Evolutionary conservation across 2,113 vertebrate genomes (phyloP), one percentile per base, ranked within the genome.

Genomic region (Phyllostomus discolor): DNA sequence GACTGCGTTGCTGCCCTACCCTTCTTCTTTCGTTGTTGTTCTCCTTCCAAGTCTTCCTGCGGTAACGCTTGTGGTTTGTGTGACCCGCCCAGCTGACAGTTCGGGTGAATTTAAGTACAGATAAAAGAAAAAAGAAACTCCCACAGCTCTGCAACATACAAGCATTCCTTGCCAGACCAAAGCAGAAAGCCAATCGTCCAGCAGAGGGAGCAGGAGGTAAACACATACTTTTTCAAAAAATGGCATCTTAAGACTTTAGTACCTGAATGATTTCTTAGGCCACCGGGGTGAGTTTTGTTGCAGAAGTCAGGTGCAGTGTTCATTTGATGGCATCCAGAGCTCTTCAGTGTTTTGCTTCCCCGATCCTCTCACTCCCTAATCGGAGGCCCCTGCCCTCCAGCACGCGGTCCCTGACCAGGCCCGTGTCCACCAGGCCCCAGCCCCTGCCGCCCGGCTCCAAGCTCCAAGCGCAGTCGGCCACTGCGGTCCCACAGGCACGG

Each of bases 391-490:
- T 94, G 35, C 22, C 16, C 76, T 70, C 22, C 64, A 41, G 52
- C 0, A 10, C 26, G n/a, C 31, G 17, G 26, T 14, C 35, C 46
- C 28, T 26, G 75, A 76, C 62, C 41, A 35, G 6, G 9, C 33
- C 83, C 5, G 26, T 1, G 2, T 7, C 24, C 79, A 16, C 15
- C 35, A 33, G 43, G 62, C 19, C 48, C 48, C 24, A 41, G 7
- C 15, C 10, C 41, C 50, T 4, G 8, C 2, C 5, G 4, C 3
- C 6, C 11, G 9, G 35, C n/a, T n/a, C n/a, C n/a, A n/a, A n/a
- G 28, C 72, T 54, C 3, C 22, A 0, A 8, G n/a, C 31, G 9
- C 1, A 11, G 41, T 52, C 19, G 33, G 10, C 54, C 35, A 4
- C 26, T 1, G 22, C 6, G 5, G 43, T 10, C 35, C 22, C 19